These are phyloP conservation scores for Pegea sp. DNA, from an alignment of 23 tunicate species.

Conservation along the genomic window DNA sequence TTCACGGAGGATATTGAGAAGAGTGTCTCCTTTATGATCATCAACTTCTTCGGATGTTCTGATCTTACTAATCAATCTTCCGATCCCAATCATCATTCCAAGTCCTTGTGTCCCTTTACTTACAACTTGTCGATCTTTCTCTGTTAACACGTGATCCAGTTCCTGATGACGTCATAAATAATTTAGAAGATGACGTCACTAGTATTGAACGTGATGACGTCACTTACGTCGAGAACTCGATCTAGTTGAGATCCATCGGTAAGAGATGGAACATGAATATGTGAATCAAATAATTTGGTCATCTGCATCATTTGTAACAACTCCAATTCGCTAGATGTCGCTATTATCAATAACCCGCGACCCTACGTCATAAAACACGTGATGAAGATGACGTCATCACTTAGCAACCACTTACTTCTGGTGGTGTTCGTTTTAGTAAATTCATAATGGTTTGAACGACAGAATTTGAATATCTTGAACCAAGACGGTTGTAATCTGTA, in stretches of 20 bases:
- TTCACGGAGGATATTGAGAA: no score
- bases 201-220: no score
- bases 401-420: slow-evolving; percentile 42
- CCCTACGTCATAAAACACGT: slow-evolving; percentile 12
- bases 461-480: slow-evolving; percentile 82
- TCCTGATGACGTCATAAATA: no score
- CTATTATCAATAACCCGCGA: slow-evolving; percentile 64
- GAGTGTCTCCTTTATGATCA: no score
- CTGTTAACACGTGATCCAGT: no score
- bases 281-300: slow-evolving; percentile 53
- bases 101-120: not conserved
- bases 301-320: slow-evolving; percentile 62
- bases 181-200: no score
- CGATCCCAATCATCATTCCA: not conserved
- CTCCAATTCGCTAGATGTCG: slow-evolving; percentile 53
- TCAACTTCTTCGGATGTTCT: not conserved
- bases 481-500: slow-evolving; percentile 90
- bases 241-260: no score
- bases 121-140: no score
- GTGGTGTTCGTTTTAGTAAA: slow-evolving; percentile 52
- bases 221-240: no score
- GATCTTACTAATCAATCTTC: not conserved
- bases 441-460: slow-evolving; percentile 79
- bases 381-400: not conserved
- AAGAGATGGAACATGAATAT: slow-evolving; percentile 32